Base-by-base conservation (phyloP, 2,113 vertebrate genomes). In the Malurus melanocephalus region DNA sequence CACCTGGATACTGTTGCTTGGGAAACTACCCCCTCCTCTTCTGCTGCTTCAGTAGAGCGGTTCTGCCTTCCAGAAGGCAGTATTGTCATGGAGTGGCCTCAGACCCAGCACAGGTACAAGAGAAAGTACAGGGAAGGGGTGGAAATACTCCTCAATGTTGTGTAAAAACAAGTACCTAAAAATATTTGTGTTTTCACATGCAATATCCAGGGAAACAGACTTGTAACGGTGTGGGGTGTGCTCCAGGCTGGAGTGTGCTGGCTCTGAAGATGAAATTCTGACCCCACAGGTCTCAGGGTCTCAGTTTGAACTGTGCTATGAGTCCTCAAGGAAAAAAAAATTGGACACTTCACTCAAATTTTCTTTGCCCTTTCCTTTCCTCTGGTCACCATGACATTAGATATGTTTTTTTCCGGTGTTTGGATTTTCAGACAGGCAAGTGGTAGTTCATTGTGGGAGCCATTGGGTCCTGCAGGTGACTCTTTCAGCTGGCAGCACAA, bases 1-100 rank as follows among this genome's bases (percentile, higher is more conserved):
- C 68, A 80, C 80, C 89, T 79, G 91, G 80, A 28, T 49, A 6
- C 80, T 4, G 93, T 56, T 81, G 66, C 91, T 88, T 55, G 80
- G 90, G 88, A 94, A 95, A 81, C 66, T 73, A 7, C 49, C 88
- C 73, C 80, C 56, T 74, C 49, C 4, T 1, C 61, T 53, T n/a
- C 80, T 2, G 0, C 71, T 16, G 6, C 33, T 19, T 38, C 64
- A 9, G 2, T 2, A 3, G 42, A 3, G 27, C 1, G 28, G 19
- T 46, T 73, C 83, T 86, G 73, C 77, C 49, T 76, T 55, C 76
- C 86, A 7, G 23, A 78, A n/a, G 42, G 59, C 56, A 4, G 0
- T 3, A 3, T 9, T 1, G 0, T 2, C 16, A 8, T 33, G 65
- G 60, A 68, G 49, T 51, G 27, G 42, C 71, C 46, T 74, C 28